Percentiles rank a stretch among this genome's conserved stretches.
These are phyloP conservation scores for Aplocera efformata DNA, from an alignment of 2,888 invertebrate species.

Conservation along the genomic window DNA sequence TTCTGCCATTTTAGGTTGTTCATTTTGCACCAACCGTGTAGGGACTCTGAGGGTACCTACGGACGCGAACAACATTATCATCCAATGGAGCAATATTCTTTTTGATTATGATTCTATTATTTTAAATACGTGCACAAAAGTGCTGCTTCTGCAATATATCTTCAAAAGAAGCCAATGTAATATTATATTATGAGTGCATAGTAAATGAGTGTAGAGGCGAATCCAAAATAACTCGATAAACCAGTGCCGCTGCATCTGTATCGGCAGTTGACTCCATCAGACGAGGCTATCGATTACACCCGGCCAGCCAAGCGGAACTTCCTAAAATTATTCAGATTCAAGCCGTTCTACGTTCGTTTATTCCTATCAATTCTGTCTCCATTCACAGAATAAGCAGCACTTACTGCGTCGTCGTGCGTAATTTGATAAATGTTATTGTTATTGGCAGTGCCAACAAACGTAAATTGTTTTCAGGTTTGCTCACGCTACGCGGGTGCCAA, in stretches of 20 bases:
- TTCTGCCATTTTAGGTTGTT: too few relatives aligned
- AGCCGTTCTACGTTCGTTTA: conserved; percentile 15
- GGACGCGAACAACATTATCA: too few relatives aligned
- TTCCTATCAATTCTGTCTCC: conserved; percentile 14
- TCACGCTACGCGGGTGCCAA: conserved; percentile 36
- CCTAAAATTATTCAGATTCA: conserved; percentile 13
- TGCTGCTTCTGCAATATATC: too few relatives aligned
- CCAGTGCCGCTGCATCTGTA: neutral
- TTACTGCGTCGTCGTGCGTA: neutral
- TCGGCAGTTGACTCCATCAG: neutral
- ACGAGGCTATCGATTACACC: conserved; percentile 11
- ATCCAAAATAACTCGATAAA: too few relatives aligned
- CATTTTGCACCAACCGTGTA: too few relatives aligned
- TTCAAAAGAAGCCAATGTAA: too few relatives aligned
- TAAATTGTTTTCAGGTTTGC: conserved; percentile 60
- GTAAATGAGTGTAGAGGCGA: too few relatives aligned
- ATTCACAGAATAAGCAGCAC: conserved; percentile 6
- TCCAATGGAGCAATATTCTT: too few relatives aligned
- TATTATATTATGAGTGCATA: too few relatives aligned
- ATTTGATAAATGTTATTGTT: conserved; percentile 58
- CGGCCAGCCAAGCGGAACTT: conserved; percentile 21
- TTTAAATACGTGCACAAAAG: too few relatives aligned
- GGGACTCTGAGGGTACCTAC: too few relatives aligned
- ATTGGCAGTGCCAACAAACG: conserved; percentile 64
- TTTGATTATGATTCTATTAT: too few relatives aligned